A percentile compares a stretch with the other conserved stretches of the same genome.
phyloP scores from a whole-genome alignment of 2,797 vertebrate species.

The Gobio occitaniae region DNA sequence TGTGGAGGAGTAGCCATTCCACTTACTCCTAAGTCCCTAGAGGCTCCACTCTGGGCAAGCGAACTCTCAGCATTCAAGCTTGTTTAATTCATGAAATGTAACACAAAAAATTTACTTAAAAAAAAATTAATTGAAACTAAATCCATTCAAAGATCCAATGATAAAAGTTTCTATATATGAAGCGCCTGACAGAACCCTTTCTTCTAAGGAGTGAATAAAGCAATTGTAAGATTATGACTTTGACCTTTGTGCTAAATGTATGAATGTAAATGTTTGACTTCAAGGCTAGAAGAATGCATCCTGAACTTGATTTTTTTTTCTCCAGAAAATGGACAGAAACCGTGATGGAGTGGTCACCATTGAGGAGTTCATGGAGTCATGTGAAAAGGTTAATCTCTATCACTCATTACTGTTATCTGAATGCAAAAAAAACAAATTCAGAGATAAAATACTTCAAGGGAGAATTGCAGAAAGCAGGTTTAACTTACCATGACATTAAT shows the following conservation, averaged over 20 bases:
- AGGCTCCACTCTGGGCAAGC: not conserved
- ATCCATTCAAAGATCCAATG: too few relatives aligned
- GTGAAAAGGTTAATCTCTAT: not conserved
- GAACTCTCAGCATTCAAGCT: not conserved
- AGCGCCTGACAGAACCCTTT: not conserved
- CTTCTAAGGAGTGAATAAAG: not conserved
- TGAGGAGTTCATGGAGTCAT: conserved; percentile 35
- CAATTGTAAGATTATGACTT: not conserved
- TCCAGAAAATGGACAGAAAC: conserved; percentile 28
- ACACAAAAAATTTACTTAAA: too few relatives aligned
- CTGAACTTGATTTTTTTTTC: not conserved
- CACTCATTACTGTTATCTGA: not conserved
- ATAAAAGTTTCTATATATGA: not conserved
- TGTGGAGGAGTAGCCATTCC: not conserved
- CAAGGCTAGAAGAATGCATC: not conserved
- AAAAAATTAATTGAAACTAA: too few relatives aligned
- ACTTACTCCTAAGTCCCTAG: not conserved
- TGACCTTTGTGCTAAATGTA: not conserved
- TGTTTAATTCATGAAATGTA: too few relatives aligned
- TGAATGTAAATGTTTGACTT: not conserved
- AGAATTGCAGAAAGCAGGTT: not conserved
- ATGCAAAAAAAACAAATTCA: not conserved
- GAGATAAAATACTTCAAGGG: not conserved
- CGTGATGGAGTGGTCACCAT: conserved; percentile 16
- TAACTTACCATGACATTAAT: not conserved